Base-by-base conservation (phyloP, 2,797 vertebrate species). In the Crax fasciolata region DNA sequence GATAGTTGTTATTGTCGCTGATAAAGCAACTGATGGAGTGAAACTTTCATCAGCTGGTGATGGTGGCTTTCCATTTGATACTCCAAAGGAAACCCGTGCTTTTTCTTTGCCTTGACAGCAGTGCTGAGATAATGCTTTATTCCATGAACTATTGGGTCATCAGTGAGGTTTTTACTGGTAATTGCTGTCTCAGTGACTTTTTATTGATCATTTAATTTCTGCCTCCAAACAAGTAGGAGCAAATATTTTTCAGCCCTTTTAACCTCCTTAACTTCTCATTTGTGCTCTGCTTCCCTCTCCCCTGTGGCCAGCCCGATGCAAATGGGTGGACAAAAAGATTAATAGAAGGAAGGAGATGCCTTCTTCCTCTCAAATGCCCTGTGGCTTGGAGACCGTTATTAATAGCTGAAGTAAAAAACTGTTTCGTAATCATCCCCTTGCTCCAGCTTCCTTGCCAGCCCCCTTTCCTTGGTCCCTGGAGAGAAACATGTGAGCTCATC, bases 401-500 rank as follows among this genome's bases (percentile, higher is more conserved):
- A 97, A 96, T 93, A 97, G 95, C 89, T 86, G 82, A 94, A 94
- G 84, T 76, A 68, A 95, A 93, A 93, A 96, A 84, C 74, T 84
- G 92, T 94, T 96, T 96, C 84, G 66, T 94, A 97, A 67, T 84
- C 76, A 85, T 88, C 80, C 39, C 77, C 84, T 84, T 93, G 68
- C 67, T 90, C 54, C 82, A 58, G 54, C 86, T 82, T 88, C 88
- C 87, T 89, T 90, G 81, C 68, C 92, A 96, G 70, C 74, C 88
- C 72, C 87, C 58, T 96, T 95, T 91, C 85, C 83, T 65, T 54
- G 57, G 92, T 95, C 97, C 95, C 95, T 48, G 59, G 96, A 96
- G 97, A 96, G 89, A 95, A 93, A 35, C 80, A 85, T 58, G 83
- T 97, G 97, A 98, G 96, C 96, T 98, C 96, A 97, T 96, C 83